Evolutionary conservation across 2,113 vertebrate genomes (phyloP), one percentile per base, ranked within the genome.

Genomic region (Plotosus lineatus): DNA sequence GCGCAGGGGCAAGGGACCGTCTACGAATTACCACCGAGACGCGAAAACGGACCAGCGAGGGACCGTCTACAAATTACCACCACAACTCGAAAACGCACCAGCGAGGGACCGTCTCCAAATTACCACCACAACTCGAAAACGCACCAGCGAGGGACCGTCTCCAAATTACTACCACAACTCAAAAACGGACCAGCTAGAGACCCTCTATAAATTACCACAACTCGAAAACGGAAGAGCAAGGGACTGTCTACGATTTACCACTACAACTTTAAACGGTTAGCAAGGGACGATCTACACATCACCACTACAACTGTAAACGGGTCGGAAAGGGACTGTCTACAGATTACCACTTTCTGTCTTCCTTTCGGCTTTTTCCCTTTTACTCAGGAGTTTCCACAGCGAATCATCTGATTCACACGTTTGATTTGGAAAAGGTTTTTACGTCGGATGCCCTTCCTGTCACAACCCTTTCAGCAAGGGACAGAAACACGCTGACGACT

Each of bases 1-100:
- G 84, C 83, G 66, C 78, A 14, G 46, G 26, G 33, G 1, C 28
- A 88, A 92, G 91, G 90, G 86, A 86, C 76, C 5, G 89, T 89
- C 28, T 66, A 42, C 58, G 87, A 89, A 71, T 33, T 23, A 51
- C 69, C 19, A 5, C 4, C 17, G 0, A 17, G 8, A 4, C 9
- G 7, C 44, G 48, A 21, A 33, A 26, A 23, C 3, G 4, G 2
- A 36, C 14, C 0, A 1, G 17, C 1, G 15, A 60, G 75, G 75
- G 75, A 48, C 56, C 6, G 75, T 63, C 28, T 21, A 36, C 26
- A 77, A 77, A 75, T 19, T 42, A 42, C 36, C 36, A 4, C 4
- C 15, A 0, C 5, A 31, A 23, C 38, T 6, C 53, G 9, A 23
- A 50, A 26, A n/a, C 21, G 4, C 19, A 48, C 40, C 2, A 1